phyloP scores from a whole-genome alignment of 1,140 invertebrate species.

The Drosophila persimilis region DNA sequence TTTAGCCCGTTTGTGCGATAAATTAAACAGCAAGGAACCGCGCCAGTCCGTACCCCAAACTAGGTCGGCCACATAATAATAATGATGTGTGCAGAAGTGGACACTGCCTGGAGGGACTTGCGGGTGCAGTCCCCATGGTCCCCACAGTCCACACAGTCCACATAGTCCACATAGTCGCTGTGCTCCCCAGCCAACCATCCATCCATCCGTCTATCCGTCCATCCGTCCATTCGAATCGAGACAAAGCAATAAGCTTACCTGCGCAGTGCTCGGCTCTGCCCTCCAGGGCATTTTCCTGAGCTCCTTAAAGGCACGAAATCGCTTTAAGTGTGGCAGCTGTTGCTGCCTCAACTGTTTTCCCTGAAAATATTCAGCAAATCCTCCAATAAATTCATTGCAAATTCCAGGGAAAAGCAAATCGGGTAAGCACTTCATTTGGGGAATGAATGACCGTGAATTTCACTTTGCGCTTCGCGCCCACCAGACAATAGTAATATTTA shows the following conservation, averaged over 20 bases:
- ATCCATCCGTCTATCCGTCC: not conserved
- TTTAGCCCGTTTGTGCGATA: slow-evolving; percentile 60
- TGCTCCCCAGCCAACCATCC: no score
- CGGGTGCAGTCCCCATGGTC: not conserved
- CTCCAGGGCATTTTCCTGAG: slow-evolving; percentile 17
- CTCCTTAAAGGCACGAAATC: slow-evolving; percentile 41
- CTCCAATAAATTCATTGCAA: not conserved
- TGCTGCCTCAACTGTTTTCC: slow-evolving; percentile 1
- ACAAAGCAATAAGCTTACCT: slow-evolving; percentile 28
- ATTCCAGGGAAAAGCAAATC: slow-evolving; percentile 7
- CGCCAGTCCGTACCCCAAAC: slow-evolving; percentile 23
- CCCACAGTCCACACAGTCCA: not conserved
- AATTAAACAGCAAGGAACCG: slow-evolving; percentile 67
- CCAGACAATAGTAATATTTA: slow-evolving; percentile 53
- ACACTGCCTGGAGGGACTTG: slow-evolving; percentile 31
- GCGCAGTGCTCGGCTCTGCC: not conserved
- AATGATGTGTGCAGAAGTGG: slow-evolving; percentile 75
- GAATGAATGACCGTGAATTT: slow-evolving; percentile 50
- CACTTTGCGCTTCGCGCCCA: slow-evolving; percentile 19
- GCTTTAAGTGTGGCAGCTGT: slow-evolving; percentile 20
- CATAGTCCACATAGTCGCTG: not conserved
- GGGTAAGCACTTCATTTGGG: not conserved
- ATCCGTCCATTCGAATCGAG: not conserved
- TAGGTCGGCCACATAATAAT: slow-evolving; percentile 54
- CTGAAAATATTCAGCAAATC: slow-evolving; percentile 3